Conservation (phyloP, 2,797 vertebrate genomes). For the Denticeps clupeoides region DNA sequence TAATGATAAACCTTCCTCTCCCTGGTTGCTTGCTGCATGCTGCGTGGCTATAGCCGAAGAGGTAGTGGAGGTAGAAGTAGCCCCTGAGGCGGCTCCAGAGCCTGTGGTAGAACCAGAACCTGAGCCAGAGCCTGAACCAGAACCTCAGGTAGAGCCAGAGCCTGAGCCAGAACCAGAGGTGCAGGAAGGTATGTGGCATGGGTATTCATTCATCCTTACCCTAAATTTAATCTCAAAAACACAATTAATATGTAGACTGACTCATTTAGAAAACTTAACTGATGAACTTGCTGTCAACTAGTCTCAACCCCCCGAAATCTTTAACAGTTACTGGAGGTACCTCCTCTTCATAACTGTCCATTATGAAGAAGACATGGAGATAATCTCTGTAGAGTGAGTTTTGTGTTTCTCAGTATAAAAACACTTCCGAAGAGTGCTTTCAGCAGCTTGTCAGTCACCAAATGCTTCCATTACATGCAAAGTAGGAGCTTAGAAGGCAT, state of each 20-base stretch:
- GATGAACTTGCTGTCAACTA: background rate
- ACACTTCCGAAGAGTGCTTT: slow-evolving; percentile 11
- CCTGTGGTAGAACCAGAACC: slow-evolving; percentile 49
- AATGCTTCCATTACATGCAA: slow-evolving; percentile 4
- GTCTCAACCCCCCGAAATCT: background rate
- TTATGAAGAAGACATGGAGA: slow-evolving; percentile 14
- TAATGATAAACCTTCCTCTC: slow-evolving; percentile 47
- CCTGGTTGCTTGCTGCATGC: slow-evolving; percentile 59
- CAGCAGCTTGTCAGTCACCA: slow-evolving; percentile 4
- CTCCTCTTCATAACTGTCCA: slow-evolving; percentile 40
- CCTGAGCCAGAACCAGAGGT: slow-evolving; percentile 22
- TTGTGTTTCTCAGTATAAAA: slow-evolving; percentile 3
- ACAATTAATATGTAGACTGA: slow-evolving; percentile 4
- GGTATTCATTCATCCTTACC: slow-evolving; percentile 44
- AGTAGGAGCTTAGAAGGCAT: slow-evolving; percentile 2
- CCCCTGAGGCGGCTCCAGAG: slow-evolving; percentile 64
- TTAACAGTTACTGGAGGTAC: slow-evolving; percentile 28
- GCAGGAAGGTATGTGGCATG: slow-evolving; percentile 73
- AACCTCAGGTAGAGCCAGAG: slow-evolving; percentile 35
- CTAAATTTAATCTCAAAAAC: slow-evolving; percentile 30
- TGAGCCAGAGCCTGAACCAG: slow-evolving; percentile 48
- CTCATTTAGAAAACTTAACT: slow-evolving; percentile 9
- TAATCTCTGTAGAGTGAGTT: background rate
- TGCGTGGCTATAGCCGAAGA: slow-evolving; percentile 67
- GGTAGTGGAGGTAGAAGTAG: slow-evolving; percentile 71